phyloP scores from a whole-genome alignment of 1,140 invertebrate species.

The Polypedilum vanderplanki region DNA sequence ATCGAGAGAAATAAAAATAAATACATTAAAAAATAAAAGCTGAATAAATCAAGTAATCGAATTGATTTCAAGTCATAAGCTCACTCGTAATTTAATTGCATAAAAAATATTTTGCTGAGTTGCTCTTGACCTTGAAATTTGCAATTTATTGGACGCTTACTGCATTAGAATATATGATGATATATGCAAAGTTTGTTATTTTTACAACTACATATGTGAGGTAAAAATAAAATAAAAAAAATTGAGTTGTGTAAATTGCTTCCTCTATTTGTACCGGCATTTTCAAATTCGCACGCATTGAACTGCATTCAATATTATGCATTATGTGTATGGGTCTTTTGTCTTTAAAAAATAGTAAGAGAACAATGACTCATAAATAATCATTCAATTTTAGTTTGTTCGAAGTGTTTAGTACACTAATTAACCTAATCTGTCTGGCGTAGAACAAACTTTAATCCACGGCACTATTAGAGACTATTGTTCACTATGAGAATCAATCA shows the following conservation, averaged over 20 bases:
- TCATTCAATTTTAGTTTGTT: too few species aligned
- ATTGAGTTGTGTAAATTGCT: neutral
- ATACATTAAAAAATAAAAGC: too few species aligned
- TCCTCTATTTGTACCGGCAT: conserved; percentile 16
- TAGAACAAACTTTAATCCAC: neutral
- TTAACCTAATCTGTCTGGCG: neutral
- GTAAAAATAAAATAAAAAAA: neutral
- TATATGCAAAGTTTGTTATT: neutral
- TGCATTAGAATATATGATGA: neutral
- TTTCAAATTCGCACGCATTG: neutral
- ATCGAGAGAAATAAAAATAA: too few species aligned
- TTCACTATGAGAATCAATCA: neutral
- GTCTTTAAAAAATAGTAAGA: neutral
- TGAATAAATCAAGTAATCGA: too few species aligned
- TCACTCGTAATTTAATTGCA: too few species aligned
- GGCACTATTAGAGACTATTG: neutral
- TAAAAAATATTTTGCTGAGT: neutral
- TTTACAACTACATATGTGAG: neutral
- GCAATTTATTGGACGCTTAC: neutral
- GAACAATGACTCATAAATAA: too few species aligned
- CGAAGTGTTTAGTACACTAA: neutral
- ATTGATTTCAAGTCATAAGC: too few species aligned
- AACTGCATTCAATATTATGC: neutral
- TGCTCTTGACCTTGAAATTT: conserved; percentile 11
- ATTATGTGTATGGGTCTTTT: neutral